Conservation (phyloP, 1,140 invertebrate genomes). For the Nylanderia fulva region DNA sequence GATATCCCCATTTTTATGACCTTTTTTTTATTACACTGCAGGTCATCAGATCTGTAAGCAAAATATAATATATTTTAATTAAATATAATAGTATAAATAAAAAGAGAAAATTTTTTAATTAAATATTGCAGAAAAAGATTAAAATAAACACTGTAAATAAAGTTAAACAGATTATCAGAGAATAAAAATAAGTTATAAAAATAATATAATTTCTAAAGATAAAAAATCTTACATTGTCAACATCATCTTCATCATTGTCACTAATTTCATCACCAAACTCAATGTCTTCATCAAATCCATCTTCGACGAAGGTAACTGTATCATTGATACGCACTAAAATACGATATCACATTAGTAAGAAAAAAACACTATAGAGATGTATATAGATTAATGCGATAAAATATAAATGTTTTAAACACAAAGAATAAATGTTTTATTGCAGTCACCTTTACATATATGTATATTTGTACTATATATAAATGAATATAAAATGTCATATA, state of each 20-base stretch:
- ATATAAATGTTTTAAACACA: too few relatives aligned
- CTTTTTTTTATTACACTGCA: slow-evolving; percentile 68
- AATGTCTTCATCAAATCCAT: slow-evolving; percentile 97
- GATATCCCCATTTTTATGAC: slow-evolving; percentile 52
- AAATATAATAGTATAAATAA: too few relatives aligned
- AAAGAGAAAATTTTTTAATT: not conserved
- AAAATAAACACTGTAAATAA: not conserved
- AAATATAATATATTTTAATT: slow-evolving; percentile 45
- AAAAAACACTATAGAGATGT: not conserved
- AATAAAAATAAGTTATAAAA: not conserved
- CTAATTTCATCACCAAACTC: slow-evolving; percentile 97
- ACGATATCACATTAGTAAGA: slow-evolving; percentile 22
- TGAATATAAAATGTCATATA: not conserved
- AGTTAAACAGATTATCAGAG: not conserved
- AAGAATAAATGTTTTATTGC: too few relatives aligned
- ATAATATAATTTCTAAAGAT: not conserved
- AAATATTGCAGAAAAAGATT: not conserved
- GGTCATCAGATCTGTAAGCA: slow-evolving; percentile 81
- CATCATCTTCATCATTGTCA: slow-evolving; percentile 94
- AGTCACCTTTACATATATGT: too few relatives aligned
- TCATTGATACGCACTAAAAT: slow-evolving; percentile 96
- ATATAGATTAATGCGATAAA: too few relatives aligned
- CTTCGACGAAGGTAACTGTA: slow-evolving; percentile 96
- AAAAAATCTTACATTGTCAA: slow-evolving; percentile 88
- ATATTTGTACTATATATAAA: not conserved